Evolutionary conservation across 2,888 invertebrate genomes (phyloP), one percentile per base, ranked within the genome.

Genomic region (Athripsodes cinereus): DNA sequence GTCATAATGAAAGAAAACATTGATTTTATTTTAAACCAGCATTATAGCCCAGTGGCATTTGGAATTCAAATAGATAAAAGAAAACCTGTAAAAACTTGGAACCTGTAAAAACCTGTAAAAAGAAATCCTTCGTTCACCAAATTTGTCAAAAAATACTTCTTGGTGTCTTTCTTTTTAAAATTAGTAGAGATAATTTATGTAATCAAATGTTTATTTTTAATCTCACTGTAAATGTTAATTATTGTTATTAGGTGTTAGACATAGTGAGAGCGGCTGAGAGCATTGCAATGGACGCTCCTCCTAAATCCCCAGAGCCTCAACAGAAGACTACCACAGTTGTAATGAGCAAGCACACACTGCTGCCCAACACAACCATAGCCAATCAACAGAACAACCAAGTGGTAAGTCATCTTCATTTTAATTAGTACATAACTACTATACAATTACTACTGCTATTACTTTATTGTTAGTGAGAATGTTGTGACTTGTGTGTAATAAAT

Each of bases 301-400:
- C 91, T 22, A 90, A 87, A 67, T 91, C 92, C 56, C 92, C 92
- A 49, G 80, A 82, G 64, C 79, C 82, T 31, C 82, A 82, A 63
- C 81, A 81, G 69, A 94, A 94, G 79, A 94, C 92, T 58, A 94
- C 94, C 64, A 94, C 93, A 11, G 89, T 94, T 67, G 92, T 94
- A 58, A 93, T 94, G 92, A 92, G 92, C 73, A 93, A 93, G 72
- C 94, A 94, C 74, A 92, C 92, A 58, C 79, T 92, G 67, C 91
- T 90, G 68, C 83, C 86, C 19, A 63, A 63, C 56, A 59, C 60
- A 3, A 22, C 55, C 22, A 19, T 51, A 22, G 16, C 52, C 21
- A 47, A 21, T 19, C 87, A 87, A 75, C 71, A 71, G 40, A 71
- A 71, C 40, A 66, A 70, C 61, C 65, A 68, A 52, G 67, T 68